These are phyloP conservation scores for Holocentrus rufus DNA, from an alignment of 2,797 vertebrate genomes.

Conservation along the genomic window DNA sequence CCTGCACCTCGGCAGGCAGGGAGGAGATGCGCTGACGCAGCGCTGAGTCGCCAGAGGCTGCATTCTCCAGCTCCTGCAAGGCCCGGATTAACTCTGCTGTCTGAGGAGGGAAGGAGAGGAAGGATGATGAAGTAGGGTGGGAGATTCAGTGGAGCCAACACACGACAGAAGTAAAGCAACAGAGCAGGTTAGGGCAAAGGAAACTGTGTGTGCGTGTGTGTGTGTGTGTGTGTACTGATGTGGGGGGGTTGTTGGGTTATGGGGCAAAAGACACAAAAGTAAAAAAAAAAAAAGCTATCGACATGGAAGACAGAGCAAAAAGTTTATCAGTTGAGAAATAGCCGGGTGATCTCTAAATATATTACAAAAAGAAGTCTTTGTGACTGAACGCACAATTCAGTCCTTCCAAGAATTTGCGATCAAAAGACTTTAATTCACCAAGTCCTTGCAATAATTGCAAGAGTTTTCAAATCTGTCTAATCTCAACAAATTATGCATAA, in stretches of 20 bases:
- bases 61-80: constrained; percentile 97
- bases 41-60: constrained; percentile 92
- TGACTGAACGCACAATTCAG: not conserved
- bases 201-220: not conserved
- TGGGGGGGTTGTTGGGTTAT: too few species aligned
- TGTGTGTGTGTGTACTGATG: too few species aligned
- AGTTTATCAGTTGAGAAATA: too few species aligned
- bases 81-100: constrained; percentile 95
- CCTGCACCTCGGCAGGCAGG: constrained; percentile 95
- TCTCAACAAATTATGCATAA: too few species aligned
- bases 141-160: not conserved
- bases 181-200: not conserved
- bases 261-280: too few species aligned
- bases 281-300: too few species aligned
- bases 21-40: constrained; percentile 96
- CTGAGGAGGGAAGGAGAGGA: constrained; percentile 70
- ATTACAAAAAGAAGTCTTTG: not conserved
- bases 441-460: too few species aligned
- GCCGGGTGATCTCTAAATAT: too few species aligned
- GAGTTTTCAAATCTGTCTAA: too few species aligned
- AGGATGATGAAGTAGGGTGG: not conserved
- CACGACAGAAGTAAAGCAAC: not conserved
- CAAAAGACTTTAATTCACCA: too few species aligned
- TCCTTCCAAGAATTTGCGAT: too few species aligned
- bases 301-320: too few species aligned